Base-by-base conservation (phyloP, 1,140 invertebrate species). In the Cotesia chilonis region DNA sequence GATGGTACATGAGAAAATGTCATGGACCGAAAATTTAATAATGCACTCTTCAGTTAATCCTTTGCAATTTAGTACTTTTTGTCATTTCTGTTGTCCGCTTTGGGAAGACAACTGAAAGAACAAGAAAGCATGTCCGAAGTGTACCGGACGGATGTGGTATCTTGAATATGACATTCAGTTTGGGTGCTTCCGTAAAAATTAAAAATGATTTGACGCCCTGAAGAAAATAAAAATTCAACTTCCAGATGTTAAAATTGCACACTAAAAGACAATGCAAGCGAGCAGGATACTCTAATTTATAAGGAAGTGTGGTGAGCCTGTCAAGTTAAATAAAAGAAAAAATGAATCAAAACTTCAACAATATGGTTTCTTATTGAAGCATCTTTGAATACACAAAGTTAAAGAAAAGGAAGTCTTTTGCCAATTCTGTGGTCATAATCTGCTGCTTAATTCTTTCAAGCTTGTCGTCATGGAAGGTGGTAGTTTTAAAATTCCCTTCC, bases 101-200 rank as follows among this genome's bases (percentile, higher is more conserved):
- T 37, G 17, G 10, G 9, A 12, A 64, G 12, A 37, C 36, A 35
- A 64, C n/a, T 5, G 14, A 38, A 64, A 64, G n/a, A 36, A 37
- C 28, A 47, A 41, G 3, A 64, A n/a, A 64, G 28, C 20, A n/a
- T n/a, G 28, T 64, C n/a, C 47, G 10, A 10, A 66, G 14, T 47
- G 12, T 10, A 47, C 64, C 64, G 64, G 64, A 66, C 12, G 64
- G 64, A 66, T 66, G 64, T 41, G 64, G 64, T 66, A 47, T 47
- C 38, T 20, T 47, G 12, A 17, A 63, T 20, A 20, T 61, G 35
- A n/a, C 60, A 38, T 12, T 63, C 7, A 20, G 14, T 63, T 17
- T 36, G 60, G 37, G 10, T 37, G 35, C 35, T 28, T 38, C 14
- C 20, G 64, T 28, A 28, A 35, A 61, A 61, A 35, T 37, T 61